Percentiles rank a stretch among this genome's conserved stretches.
Evolutionary conservation across 2,888 invertebrate genomes (phyloP).

Genomic region (Spicauda simplicius): DNA sequence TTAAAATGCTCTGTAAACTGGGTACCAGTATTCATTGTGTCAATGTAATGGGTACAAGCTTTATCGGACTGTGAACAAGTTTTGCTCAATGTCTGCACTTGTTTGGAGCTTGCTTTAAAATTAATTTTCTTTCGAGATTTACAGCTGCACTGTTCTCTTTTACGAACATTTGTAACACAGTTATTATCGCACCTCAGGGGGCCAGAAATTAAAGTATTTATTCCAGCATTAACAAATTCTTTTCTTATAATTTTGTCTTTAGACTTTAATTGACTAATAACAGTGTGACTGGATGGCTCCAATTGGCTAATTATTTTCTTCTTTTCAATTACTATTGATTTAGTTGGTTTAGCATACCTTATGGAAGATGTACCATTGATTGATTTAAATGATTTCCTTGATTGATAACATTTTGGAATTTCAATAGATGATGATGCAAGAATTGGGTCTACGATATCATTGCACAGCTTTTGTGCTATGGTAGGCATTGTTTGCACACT

Average conservation of each 20-base stretch:
- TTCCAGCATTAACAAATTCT: slow-evolving; percentile 49
- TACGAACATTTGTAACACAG: slow-evolving; percentile 60
- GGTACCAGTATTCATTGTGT: slow-evolving; percentile 42
- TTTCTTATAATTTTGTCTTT: slow-evolving; percentile 51
- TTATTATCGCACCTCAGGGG: slow-evolving; percentile 55
- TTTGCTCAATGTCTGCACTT: slow-evolving; percentile 51
- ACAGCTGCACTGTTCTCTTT: slow-evolving; percentile 51
- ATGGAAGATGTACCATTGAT: slow-evolving; percentile 36
- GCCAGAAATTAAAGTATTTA: slow-evolving; percentile 59
- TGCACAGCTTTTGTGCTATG: slow-evolving; percentile 60
- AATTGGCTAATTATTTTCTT: slow-evolving; percentile 52
- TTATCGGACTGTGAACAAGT: slow-evolving; percentile 51
- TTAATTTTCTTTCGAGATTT: slow-evolving; percentile 47
- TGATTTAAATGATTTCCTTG: slow-evolving; percentile 28
- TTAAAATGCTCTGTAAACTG: slow-evolving; percentile 40
- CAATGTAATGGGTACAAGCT: slow-evolving; percentile 50
- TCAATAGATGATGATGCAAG: slow-evolving; percentile 46
- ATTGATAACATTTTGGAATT: slow-evolving; percentile 33
- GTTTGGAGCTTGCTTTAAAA: slow-evolving; percentile 47
- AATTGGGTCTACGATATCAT: slow-evolving; percentile 60
- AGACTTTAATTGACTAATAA: slow-evolving; percentile 48
- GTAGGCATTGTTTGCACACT: slow-evolving; percentile 53
- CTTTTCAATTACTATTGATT: slow-evolving; percentile 52
- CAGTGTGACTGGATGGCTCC: slow-evolving; percentile 43
- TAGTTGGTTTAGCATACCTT: slow-evolving; percentile 46